Base-by-base conservation (phyloP, 2,888 invertebrate genomes). In the Drosophila paramelanica region DNA sequence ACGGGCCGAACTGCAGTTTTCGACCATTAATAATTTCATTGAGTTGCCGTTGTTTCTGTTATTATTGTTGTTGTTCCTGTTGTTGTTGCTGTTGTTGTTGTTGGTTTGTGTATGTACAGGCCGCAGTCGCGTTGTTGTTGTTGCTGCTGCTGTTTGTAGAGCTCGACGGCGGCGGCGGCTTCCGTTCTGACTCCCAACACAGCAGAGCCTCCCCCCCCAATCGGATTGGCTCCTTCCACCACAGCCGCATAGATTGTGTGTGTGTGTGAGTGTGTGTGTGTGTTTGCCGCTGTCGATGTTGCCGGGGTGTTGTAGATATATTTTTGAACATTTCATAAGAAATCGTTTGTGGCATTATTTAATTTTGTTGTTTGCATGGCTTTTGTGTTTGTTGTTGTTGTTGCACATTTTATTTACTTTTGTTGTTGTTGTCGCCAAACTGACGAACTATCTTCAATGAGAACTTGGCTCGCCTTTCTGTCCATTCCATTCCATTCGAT, bases 21-120 rank as follows among this genome's bases (percentile, higher is more conserved):
- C 67, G 76, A 74, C 79, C 83, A 86, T 86, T 83, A 83, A 83
- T 83, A 83, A 86, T 86, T 83, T 83, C 81, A 86, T 83, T 83
- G 83, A 74, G 72, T 69, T 66, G 60, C n/a, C 51, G 50, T 8
- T 69, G 66, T 42, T 64, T 51, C 51, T 73, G 52, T 23, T 64
- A 17, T 11, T 41, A 43, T 50, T 64, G 55, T 41, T 65, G 33
- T 7, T 62, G 23, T 23, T 23, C 23, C 23, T 23, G 23, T 23
- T 65, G 39, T 7, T 62, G 27, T 11, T 67, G 33, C 14, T 67
- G 53, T 43, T 23, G 27, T 11, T 67, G 38, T 20, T 65, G 53
- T 43, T 23, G 58, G 17, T 14, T 14, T 51, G 25, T 53, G 39
- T 27, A n/a, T 46, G 41, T 41, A 25, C 23, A 49, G 49, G 46